Percentiles rank a stretch among this genome's conserved stretches.
These are phyloP conservation scores for Amphipyra berbera DNA, from an alignment of 2,888 invertebrate genomes.

Conservation along the genomic window DNA sequence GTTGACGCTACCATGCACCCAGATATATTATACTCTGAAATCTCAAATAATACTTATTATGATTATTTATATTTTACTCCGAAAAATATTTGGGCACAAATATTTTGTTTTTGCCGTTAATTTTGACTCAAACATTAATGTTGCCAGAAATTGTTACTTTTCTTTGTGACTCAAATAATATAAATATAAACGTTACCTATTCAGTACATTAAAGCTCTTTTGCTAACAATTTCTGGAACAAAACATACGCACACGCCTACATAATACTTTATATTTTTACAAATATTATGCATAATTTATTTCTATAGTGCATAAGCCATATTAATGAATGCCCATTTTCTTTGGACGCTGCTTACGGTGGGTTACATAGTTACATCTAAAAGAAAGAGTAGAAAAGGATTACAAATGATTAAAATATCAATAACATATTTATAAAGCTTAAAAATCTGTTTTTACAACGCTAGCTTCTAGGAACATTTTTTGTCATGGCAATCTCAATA, in stretches of 20 bases:
- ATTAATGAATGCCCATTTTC: conserved; percentile 71
- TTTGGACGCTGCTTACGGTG: conserved; percentile 90
- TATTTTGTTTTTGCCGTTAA: conserved; percentile 24
- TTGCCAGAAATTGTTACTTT: conserved; percentile 34
- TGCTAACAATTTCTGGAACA: conserved; percentile 34
- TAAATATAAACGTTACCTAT: no score
- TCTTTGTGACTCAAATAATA: neutral
- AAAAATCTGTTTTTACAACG: conserved; percentile 61
- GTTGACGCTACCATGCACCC: conserved; percentile 4
- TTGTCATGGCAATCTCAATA: conserved; percentile 63
- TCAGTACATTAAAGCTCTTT: no score
- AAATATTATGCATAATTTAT: conserved; percentile 34
- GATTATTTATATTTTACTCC: neutral
- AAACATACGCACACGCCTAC: conserved; percentile 27
- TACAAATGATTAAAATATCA: conserved; percentile 87
- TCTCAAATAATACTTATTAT: no score
- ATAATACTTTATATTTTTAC: conserved; percentile 18
- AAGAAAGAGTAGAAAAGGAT: conserved; percentile 90
- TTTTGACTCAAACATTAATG: conserved; percentile 7
- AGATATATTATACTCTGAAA: no score
- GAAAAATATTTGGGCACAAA: neutral
- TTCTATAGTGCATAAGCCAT: conserved; percentile 48
- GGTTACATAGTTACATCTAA: conserved; percentile 87
- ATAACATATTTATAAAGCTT: conserved; percentile 61
- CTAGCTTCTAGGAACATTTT: conserved; percentile 75